Evolutionary conservation across 2,888 invertebrate genomes (phyloP).

Genomic region (Rhagonycha fulva): DNA sequence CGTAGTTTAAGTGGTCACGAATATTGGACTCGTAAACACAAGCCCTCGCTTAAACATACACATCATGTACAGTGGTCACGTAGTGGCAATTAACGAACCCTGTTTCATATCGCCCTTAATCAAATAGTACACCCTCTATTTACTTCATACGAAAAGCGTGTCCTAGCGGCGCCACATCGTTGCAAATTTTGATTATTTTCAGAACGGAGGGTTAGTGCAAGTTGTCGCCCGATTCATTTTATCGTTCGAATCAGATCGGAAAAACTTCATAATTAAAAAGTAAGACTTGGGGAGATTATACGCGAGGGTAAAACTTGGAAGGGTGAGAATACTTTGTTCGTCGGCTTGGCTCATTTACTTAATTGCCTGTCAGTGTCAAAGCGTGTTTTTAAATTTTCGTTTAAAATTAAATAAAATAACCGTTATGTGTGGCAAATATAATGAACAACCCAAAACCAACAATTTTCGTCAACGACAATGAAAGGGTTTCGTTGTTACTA

Average conservation of each 20-base stretch:
- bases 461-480: conserved; percentile 4
- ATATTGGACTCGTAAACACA: conserved; percentile 40
- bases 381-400: conserved; percentile 9
- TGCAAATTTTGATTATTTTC: conserved; percentile 35
- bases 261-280: conserved; percentile 22
- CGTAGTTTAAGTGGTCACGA: conserved; percentile 25
- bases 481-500: conserved; percentile 26
- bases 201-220: conserved; percentile 17
- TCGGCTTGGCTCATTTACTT: conserved; percentile 7
- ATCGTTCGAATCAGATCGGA: conserved; percentile 16
- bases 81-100: conserved; percentile 50
- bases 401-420: not conserved
- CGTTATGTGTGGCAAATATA: not conserved
- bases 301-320: not conserved
- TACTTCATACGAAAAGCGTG: conserved; percentile 36
- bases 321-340: not conserved
- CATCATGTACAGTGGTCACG: conserved; percentile 30
- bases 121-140: conserved; percentile 36
- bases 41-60: conserved; percentile 28
- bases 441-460: not conserved
- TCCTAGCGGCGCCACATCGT: conserved; percentile 28
- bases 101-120: conserved; percentile 44
- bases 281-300: not conserved
- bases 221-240: conserved; percentile 20
- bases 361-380: conserved; percentile 8